Evolutionary conservation across 2,113 vertebrate genomes (phyloP).

Genomic region (Petaurus breviceps): DNA sequence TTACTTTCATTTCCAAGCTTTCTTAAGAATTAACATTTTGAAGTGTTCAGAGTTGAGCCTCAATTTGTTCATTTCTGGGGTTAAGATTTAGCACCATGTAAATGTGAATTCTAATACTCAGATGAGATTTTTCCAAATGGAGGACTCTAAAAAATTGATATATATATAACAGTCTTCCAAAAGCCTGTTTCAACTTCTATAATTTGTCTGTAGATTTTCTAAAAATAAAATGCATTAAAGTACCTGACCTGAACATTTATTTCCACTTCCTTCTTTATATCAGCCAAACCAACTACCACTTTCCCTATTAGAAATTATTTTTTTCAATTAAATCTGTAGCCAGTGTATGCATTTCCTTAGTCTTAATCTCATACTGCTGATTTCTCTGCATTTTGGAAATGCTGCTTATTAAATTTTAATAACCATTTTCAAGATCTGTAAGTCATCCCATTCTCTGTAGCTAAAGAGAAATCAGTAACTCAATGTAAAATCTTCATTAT

Average conservation of each 20-base stretch:
- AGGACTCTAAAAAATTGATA: slow-evolving; percentile 36
- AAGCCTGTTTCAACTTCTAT: neutral
- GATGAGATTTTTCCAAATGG: neutral
- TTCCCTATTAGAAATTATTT: slow-evolving; percentile 46
- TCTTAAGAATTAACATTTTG: slow-evolving; percentile 4
- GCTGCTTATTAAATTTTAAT: slow-evolving; percentile 18
- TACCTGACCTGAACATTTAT: neutral
- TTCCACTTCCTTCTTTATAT: slow-evolving; percentile 31
- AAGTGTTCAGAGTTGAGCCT: neutral
- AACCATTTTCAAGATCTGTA: slow-evolving; percentile 51
- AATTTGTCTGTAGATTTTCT: slow-evolving; percentile 28
- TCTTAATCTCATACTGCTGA: slow-evolving; percentile 7
- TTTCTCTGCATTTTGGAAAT: slow-evolving; percentile 48
- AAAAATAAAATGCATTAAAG: slow-evolving; percentile 50
- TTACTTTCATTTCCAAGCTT: neutral
- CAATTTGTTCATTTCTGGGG: neutral
- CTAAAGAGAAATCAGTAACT: slow-evolving; percentile 49
- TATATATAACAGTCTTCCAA: neutral
- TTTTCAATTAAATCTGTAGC: slow-evolving; percentile 44
- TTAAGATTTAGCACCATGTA: slow-evolving; percentile 7
- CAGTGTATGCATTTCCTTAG: neutral
- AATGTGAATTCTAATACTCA: slow-evolving; percentile 11
- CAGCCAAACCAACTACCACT: slow-evolving; percentile 44
- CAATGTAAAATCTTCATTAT: slow-evolving; percentile 35
- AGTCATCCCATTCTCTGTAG: slow-evolving; percentile 1